Percentiles rank a stretch among this genome's conserved stretches.
phyloP scores from a whole-genome alignment of 2,113 vertebrate species.

The Halcyon malimbica region DNA sequence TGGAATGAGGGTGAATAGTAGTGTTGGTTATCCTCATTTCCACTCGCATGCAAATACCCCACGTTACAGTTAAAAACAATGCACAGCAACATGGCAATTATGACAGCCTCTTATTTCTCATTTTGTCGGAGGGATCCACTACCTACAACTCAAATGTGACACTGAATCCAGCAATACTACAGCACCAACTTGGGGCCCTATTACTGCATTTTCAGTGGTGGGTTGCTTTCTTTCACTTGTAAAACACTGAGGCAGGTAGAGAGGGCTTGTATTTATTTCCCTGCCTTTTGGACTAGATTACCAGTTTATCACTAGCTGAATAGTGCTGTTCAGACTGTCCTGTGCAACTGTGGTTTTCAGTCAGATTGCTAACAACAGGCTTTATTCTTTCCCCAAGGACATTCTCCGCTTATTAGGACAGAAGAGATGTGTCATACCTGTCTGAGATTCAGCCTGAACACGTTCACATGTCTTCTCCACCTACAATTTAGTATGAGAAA shows the following conservation, averaged over 20 bases:
- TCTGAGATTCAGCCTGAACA: constrained; percentile 89
- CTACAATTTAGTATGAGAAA: constrained; percentile 72
- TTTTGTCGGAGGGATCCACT: not conserved
- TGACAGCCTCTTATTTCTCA: not conserved
- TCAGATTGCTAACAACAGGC: not conserved
- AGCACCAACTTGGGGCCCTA: not conserved
- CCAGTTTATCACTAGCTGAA: not conserved
- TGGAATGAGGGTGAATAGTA: not conserved
- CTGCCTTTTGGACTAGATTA: not conserved
- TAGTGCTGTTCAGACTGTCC: not conserved
- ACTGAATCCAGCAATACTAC: not conserved
- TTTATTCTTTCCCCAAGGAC: not conserved
- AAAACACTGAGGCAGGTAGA: not conserved
- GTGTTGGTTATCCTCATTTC: not conserved
- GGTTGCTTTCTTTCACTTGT: not conserved
- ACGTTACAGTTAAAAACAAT: not conserved
- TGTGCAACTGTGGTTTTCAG: not conserved
- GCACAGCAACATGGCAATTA: not conserved
- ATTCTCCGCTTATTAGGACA: not conserved
- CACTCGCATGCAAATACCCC: not conserved
- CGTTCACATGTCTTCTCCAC: constrained; percentile 87
- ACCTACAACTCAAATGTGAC: not conserved
- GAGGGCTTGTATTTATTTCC: not conserved
- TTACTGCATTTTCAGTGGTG: not conserved
- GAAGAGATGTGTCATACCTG: constrained; percentile 79